Percentiles rank a stretch among this genome's conserved stretches.
Evolutionary conservation across 1,140 invertebrate species (phyloP).

Genomic region (Atopsyche davidsoni): DNA sequence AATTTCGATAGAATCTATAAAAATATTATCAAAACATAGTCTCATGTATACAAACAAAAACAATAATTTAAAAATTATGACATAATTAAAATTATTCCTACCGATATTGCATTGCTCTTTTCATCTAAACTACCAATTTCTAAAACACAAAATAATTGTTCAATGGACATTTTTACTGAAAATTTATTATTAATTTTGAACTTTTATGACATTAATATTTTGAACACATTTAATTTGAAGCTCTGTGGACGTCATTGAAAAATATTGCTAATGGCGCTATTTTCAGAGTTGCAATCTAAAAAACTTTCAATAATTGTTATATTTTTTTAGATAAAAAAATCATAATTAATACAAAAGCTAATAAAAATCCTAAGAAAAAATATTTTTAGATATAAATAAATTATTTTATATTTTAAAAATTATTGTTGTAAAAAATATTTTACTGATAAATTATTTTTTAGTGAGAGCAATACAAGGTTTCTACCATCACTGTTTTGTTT

Average conservation of each 20-base stretch:
- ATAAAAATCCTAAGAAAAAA: too few species aligned
- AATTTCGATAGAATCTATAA: constrained; percentile 11
- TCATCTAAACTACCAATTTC: constrained; percentile 6
- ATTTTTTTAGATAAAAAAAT: too few species aligned
- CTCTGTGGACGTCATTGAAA: background rate
- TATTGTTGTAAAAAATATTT: background rate
- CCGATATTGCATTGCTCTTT: constrained; percentile 4
- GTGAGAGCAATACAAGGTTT: too few species aligned
- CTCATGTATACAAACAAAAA: background rate
- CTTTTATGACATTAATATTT: background rate
- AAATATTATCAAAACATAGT: background rate
- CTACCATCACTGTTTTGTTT: background rate
- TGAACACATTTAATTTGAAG: background rate
- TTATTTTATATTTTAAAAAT: background rate
- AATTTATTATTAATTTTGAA: constrained; percentile 2
- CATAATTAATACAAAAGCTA: too few species aligned
- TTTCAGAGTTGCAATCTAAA: constrained; percentile 6
- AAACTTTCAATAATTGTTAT: background rate
- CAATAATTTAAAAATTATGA: background rate
- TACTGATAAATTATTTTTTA: background rate
- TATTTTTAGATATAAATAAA: background rate
- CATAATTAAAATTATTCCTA: background rate
- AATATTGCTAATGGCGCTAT: background rate
- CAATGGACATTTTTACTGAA: constrained; percentile 2
- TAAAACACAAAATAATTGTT: background rate